Conservation (phyloP, 2,888 invertebrate genomes). For the Parnassius smintheus region DNA sequence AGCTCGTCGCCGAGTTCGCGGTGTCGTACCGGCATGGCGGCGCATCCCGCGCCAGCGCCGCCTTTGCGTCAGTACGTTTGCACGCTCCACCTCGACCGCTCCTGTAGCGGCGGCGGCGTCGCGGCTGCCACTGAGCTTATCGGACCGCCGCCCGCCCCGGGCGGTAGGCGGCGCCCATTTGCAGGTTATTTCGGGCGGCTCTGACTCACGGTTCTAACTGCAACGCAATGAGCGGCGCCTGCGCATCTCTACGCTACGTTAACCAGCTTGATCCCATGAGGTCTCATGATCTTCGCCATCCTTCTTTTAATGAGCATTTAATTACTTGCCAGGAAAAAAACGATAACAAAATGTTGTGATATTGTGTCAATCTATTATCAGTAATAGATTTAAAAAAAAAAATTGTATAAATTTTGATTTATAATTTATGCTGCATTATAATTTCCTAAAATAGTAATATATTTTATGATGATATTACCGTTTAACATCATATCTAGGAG, state of each 20-base stretch:
- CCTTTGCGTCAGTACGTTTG: slow-evolving; percentile 63
- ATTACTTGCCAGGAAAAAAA: not conserved
- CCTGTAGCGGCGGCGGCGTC: slow-evolving; percentile 76
- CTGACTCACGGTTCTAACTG: slow-evolving; percentile 73
- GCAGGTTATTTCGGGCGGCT: slow-evolving; percentile 71
- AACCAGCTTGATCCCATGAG: slow-evolving; percentile 34
- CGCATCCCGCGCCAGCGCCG: slow-evolving; percentile 79
- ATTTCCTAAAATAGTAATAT: no score
- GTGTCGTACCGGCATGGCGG: slow-evolving; percentile 82
- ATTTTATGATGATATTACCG: no score
- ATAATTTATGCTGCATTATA: no score
- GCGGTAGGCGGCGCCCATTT: slow-evolving; percentile 79
- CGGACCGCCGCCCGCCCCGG: slow-evolving; percentile 74
- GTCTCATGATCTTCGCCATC: slow-evolving; percentile 18
- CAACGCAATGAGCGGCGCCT: slow-evolving; percentile 62
- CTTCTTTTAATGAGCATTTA: slow-evolving; percentile 44
- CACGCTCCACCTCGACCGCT: slow-evolving; percentile 68
- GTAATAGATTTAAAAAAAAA: no score
- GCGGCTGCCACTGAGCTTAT: slow-evolving; percentile 45
- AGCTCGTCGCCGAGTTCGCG: slow-evolving; percentile 80
- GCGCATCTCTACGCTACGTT: slow-evolving; percentile 66
- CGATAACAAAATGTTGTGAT: not conserved
- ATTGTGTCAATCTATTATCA: no score
- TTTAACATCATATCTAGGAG: no score
- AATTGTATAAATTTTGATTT: no score